Evolutionary conservation across 2,888 invertebrate genomes (phyloP).

Genomic region (Heliconius ethilla): DNA sequence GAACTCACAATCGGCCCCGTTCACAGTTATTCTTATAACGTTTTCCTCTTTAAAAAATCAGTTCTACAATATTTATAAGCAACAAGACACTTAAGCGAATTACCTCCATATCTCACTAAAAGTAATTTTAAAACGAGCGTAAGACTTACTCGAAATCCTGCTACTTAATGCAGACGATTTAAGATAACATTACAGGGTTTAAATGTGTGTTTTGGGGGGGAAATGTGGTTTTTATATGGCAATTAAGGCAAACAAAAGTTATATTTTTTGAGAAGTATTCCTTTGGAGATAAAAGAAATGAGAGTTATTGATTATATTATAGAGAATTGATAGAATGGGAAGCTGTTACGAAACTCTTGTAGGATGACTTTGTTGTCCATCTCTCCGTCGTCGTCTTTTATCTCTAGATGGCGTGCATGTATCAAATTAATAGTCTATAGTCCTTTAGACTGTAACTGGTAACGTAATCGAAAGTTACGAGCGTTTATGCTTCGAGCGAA

Average conservation of each 20-base stretch:
- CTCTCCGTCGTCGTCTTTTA: too few species aligned
- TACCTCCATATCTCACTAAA: slow-evolving; percentile 33
- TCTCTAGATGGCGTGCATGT: too few species aligned
- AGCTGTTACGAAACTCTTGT: too few species aligned
- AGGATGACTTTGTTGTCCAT: too few species aligned
- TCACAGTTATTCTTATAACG: too few species aligned
- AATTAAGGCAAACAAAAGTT: slow-evolving; percentile 27
- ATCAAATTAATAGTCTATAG: too few species aligned
- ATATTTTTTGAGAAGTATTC: neutral
- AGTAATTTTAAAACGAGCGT: slow-evolving; percentile 46
- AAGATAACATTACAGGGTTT: slow-evolving; percentile 40
- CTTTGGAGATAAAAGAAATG: neutral
- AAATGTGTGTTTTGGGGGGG: slow-evolving; percentile 31
- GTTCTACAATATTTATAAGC: slow-evolving; percentile 24
- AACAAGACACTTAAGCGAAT: slow-evolving; percentile 34
- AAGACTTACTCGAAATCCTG: slow-evolving; percentile 41
- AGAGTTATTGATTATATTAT: neutral
- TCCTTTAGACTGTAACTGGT: too few species aligned
- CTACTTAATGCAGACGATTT: slow-evolving; percentile 40
- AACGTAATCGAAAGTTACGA: too few species aligned
- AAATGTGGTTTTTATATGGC: slow-evolving; percentile 38
- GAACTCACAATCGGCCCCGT: neutral
- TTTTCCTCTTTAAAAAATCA: neutral
- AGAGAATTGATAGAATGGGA: too few species aligned
- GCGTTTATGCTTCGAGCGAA: too few species aligned